Evolutionary conservation across 2,888 invertebrate genomes (phyloP), one percentile per base, ranked within the genome.

Genomic region (Caenorhabditis sp.): DNA sequence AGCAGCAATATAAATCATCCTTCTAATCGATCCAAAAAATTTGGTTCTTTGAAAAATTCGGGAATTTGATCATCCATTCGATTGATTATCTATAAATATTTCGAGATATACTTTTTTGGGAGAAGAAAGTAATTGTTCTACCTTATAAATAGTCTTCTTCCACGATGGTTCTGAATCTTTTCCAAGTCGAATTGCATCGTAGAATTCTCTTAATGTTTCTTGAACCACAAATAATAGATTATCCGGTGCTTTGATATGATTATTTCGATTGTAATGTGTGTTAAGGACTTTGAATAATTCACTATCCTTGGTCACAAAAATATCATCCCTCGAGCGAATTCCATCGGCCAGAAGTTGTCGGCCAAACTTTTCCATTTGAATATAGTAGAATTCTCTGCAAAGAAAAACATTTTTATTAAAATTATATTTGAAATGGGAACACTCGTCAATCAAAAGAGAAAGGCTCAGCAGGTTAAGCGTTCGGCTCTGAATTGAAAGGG

Each of bases 321-420:
- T 79, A 27, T 81, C 78, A 82, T 97, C 96, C 23, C 93, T 92
- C 87, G 92, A 92, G 89, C 95, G 94, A 86, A 95, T 92, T 76
- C 97, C 97, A 90, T 99, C 97, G 85, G 95, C 94, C 87, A 99
- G 93, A 59, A 96, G 95, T 90, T 97, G 97, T 85, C 97, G 92
- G 77, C 97, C 97, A 90, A 96, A 99, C 90, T 99, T 99, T 91
- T 99, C 99, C 97, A 99, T 99, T 91, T 99, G 99, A 89, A 99
- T 99, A 91, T 99, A 99, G 92, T 95, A 99, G 91, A 99, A 99
- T 91, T 99, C 99, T 90, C 99, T 99, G 87, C 31, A 88, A 88
- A 59, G 8, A n/a, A 1, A 23, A 25, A 14, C 7, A 17, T 10
- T 43, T 43, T 27, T 58, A n/a, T n/a, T n/a, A n/a, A n/a, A n/a